Evolutionary conservation across 2,113 vertebrate species (phyloP), one percentile per base, ranked within the genome.

Genomic region (Ctenomys sociabilis): DNA sequence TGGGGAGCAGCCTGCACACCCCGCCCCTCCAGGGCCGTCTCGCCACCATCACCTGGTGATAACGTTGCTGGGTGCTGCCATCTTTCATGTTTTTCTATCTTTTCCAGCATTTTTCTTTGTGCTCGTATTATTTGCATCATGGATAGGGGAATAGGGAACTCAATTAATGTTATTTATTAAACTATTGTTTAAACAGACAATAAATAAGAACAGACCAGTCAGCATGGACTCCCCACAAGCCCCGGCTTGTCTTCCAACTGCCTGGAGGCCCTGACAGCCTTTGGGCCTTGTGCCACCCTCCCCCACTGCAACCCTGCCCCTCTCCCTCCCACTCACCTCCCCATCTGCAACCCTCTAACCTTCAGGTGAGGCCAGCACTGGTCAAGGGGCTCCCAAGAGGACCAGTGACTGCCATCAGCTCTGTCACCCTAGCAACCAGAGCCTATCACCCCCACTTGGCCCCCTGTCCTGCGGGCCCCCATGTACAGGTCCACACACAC

Each of bases 141-240:
- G 7, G 57, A 21, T 24, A 8, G 61, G 61, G 24, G 59, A 61
- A 7, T n/a, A n/a, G 75, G 28, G 40, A n/a, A 35, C 9, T 77
- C n/a, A 9, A 45, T 81, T 32, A 52, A 70, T 12, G 72, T 40
- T 81, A 37, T 57, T 84, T 84, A 86, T 83, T 73, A 85, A 54
- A 32, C 77, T 40, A 66, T 95, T 95, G 90, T 97, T 95, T 85
- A 96, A 88, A 77, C 13, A 86, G 93, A 92, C 85, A 93, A 49
- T 82, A 85, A 90, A 85, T 77, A 24, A 75, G 83, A 83, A 68
- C 63, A 95, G 57, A 28, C 59, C 32, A 93, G 63, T 30, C 81
- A 24, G 22, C 78, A 68, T 57, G 21, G 40, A 52, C 63, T 57
- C n/a, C 24, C 66, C 64, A 30, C 30, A 64, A 28, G 45, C 19